Evolutionary conservation across 2,888 invertebrate species (phyloP), one percentile per base, ranked within the genome.

Genomic region (Eupithecia inturbata): DNA sequence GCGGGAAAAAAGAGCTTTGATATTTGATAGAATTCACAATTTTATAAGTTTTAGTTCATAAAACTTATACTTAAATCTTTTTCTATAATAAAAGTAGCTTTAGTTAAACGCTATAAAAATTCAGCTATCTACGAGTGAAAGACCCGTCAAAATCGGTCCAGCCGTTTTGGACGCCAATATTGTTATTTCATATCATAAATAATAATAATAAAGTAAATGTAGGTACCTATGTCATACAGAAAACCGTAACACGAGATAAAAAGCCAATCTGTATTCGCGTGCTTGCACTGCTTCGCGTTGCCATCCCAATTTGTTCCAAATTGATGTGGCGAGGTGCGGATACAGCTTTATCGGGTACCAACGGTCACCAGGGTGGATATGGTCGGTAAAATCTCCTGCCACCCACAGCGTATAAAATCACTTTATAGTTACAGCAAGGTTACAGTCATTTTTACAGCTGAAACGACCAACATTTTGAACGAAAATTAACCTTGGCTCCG

Each of bases 291-390:
- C 66, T 60, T 39, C 36, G 45, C 69, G 45, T 60, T 63, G 63
- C 49, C 49, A 39, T 73, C 64, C 72, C 78, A 79, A 78, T 80
- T 79, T 78, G 71, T 68, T 74, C 67, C 71, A 73, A 79, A 79
- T 76, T 73, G 75, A 72, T 71, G 67, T 71, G 72, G 68, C 60
- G 70, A 77, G 74, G 68, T 72, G 75, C 68, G 74, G 68, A 69
- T 71, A 60, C 64, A 60, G 68, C 49, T 77, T 73, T 78, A 77
- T 71, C 72, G 63, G 68, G 60, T 36, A 45, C 19, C 45, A 53
- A 66, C 39, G 49, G 26, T 45, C 31, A 39, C 31, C 60, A 73
- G 73, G 53, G 45, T 16, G 60, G 28, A 60, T 60, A 33, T n/a
- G 49, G 14, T 33, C 28, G 19, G 7, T 26, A 26, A 67, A 67